phyloP scores from a whole-genome alignment of 35 echinoderm and acorn worm species.

The Heliocidaris erythrogramma region DNA sequence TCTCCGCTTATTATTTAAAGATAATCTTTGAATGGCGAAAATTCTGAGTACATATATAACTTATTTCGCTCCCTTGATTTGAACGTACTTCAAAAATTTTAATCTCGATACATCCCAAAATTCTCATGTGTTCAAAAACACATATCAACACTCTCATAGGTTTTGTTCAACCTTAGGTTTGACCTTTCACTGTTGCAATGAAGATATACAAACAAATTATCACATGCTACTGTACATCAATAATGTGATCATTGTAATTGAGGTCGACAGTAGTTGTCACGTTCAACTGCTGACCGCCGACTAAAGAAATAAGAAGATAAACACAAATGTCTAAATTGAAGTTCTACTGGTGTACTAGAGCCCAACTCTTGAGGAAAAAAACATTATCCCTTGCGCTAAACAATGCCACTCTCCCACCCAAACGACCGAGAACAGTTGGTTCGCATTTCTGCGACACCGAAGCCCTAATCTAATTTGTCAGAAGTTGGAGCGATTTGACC shows the following conservation, averaged over 20 bases:
- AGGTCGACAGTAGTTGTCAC: neutral
- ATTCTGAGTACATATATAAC: too few relatives aligned
- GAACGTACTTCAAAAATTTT: too few relatives aligned
- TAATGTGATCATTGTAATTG: neutral
- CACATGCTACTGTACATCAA: too few relatives aligned
- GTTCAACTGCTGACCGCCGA: neutral
- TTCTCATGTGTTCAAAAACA: too few relatives aligned
- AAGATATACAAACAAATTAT: neutral
- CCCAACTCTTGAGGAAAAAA: neutral
- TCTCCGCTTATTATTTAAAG: too few relatives aligned
- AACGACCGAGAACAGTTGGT: conserved; percentile 44
- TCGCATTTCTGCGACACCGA: conserved; percentile 39
- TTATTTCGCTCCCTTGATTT: too few relatives aligned
- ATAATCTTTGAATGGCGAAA: too few relatives aligned
- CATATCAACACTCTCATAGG: too few relatives aligned
- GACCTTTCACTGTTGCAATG: too few relatives aligned
- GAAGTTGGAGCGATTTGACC: conserved; percentile 45
- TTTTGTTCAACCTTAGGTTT: too few relatives aligned
- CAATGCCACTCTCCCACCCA: neutral
- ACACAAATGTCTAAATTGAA: neutral
- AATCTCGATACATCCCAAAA: too few relatives aligned
- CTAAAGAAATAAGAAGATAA: neutral
- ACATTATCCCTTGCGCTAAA: neutral
- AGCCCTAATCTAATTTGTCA: conserved; percentile 48
- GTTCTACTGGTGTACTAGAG: neutral